Conservation (phyloP, 30 jellyfish, hydroid and myxozoan genomes). For the Turritopsis rubra region DNA sequence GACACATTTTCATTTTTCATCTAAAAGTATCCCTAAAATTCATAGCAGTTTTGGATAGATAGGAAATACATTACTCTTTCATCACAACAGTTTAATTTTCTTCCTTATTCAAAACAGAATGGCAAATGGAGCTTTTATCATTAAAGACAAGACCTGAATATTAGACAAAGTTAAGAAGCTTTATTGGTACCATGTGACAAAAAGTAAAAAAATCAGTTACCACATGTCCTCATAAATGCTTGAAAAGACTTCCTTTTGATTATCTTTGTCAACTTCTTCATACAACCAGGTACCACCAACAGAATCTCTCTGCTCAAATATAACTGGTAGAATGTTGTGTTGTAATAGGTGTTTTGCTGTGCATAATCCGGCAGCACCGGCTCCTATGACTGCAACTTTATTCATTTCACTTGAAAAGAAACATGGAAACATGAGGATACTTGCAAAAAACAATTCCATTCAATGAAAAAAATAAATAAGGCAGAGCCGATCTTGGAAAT, state of each 20-base stretch:
- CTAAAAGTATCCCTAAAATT: no score
- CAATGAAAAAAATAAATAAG: no score
- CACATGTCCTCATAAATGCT: slow-evolving; percentile 63
- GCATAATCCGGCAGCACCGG: slow-evolving; percentile 89
- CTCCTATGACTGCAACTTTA: slow-evolving; percentile 86
- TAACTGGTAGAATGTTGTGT: slow-evolving; percentile 23
- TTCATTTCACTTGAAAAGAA: not conserved
- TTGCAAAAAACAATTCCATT: no score
- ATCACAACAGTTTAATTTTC: no score
- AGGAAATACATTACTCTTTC: no score
- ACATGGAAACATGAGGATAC: no score
- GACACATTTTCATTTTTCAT: no score
- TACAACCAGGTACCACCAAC: slow-evolving; percentile 87
- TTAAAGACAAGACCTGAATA: not conserved
- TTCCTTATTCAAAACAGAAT: no score
- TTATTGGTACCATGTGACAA: not conserved
- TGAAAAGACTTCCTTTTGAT: slow-evolving; percentile 32
- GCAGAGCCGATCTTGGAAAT: no score
- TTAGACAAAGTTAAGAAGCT: not conserved
- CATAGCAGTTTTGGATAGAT: no score
- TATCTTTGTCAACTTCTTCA: slow-evolving; percentile 32
- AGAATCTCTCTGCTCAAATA: slow-evolving; percentile 53
- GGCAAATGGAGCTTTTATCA: no score
- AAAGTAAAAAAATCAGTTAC: slow-evolving; percentile 22
- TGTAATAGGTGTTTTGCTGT: slow-evolving; percentile 53